Evolutionary conservation across 2,888 invertebrate species (phyloP).

Genomic region (Allacma fusca): DNA sequence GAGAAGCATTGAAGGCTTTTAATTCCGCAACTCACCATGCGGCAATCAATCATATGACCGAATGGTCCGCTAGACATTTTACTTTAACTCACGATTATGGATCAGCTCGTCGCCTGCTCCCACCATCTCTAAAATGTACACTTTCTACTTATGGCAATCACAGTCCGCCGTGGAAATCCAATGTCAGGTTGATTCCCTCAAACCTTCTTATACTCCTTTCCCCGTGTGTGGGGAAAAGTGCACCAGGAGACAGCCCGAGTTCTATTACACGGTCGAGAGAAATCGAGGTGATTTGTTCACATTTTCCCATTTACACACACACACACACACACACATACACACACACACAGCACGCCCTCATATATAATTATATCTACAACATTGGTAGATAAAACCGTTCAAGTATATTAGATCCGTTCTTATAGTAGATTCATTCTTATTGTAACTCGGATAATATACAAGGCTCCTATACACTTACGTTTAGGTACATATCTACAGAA

Average conservation of each 20-base stretch:
- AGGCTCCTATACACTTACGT: too few relatives aligned
- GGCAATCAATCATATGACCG: constrained; percentile 56
- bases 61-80: constrained; percentile 50
- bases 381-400: too few relatives aligned
- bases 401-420: too few relatives aligned
- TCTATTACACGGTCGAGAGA: constrained; percentile 38
- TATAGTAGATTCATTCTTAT: too few relatives aligned
- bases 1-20: constrained; percentile 47
- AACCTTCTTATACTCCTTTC: not conserved
- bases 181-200: not conserved
- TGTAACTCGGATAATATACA: too few relatives aligned
- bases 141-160: constrained; percentile 19
- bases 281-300: constrained; percentile 42
- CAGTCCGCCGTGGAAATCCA: not conserved
- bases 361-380: too few relatives aligned
- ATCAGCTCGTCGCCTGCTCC: constrained; percentile 35
- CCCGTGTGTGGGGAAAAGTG: constrained; percentile 20
- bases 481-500: too few relatives aligned
- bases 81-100: constrained; percentile 39
- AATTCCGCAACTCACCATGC: constrained; percentile 47
- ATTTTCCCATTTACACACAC: constrained; percentile 24
- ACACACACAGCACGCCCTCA: too few relatives aligned
- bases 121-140: not conserved
- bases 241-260: constrained; percentile 25
- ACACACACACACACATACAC: not conserved